Percentiles rank a stretch among this genome's conserved stretches.
Evolutionary conservation across 2,113 vertebrate species (phyloP).

Genomic region (Malurus alboscapulatus): DNA sequence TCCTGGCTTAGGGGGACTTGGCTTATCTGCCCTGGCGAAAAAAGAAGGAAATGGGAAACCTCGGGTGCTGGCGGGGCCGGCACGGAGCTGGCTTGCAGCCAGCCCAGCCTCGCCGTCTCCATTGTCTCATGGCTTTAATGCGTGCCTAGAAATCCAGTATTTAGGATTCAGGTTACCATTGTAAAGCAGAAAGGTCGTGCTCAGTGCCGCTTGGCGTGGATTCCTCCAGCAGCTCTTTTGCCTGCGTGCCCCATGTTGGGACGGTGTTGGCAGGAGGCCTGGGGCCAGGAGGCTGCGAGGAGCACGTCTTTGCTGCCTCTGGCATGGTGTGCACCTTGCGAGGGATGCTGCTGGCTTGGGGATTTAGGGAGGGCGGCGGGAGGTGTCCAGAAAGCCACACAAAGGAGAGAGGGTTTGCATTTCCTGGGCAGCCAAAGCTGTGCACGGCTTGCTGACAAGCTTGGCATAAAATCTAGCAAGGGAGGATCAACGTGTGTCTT

Average conservation of each 20-base stretch:
- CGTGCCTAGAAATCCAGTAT: conserved; percentile 68
- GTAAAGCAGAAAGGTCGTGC: conserved; percentile 56
- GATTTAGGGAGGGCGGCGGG: background rate
- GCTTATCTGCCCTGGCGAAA: background rate
- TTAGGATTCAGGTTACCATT: conserved; percentile 68
- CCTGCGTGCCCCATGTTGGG: conserved; percentile 24
- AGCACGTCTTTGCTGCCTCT: background rate
- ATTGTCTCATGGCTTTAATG: conserved; percentile 66
- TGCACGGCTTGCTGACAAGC: background rate
- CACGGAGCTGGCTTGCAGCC: conserved; percentile 51
- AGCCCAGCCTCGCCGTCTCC: conserved; percentile 39
- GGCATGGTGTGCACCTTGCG: background rate
- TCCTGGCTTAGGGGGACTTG: conserved; percentile 13
- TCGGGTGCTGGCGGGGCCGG: background rate
- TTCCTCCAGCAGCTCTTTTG: conserved; percentile 45
- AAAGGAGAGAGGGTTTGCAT: background rate
- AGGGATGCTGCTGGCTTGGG: background rate
- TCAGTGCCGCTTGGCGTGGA: conserved; percentile 31
- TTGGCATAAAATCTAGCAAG: background rate
- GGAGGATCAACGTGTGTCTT: background rate
- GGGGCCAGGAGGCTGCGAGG: background rate
- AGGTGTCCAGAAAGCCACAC: background rate
- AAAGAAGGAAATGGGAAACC: conserved; percentile 45
- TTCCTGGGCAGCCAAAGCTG: background rate
- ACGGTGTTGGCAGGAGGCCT: background rate